Base-by-base conservation (phyloP, 2,113 vertebrate genomes). In the Bubalus kerabau region DNA sequence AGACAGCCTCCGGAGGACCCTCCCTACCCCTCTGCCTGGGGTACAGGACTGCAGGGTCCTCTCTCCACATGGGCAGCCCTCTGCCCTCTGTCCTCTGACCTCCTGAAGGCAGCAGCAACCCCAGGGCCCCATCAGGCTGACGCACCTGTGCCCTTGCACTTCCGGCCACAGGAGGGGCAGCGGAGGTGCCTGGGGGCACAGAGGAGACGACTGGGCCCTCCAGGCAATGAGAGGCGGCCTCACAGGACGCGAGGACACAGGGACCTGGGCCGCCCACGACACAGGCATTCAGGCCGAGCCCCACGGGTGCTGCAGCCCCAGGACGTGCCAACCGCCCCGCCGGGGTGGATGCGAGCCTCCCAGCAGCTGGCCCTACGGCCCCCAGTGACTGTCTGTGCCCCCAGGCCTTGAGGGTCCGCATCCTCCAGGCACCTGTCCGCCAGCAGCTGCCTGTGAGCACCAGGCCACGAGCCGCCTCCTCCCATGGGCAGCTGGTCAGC, bases 401-500 rank as follows among this genome's bases (percentile, higher is more conserved):
- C 74, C 23, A 24, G 40, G 23, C 71, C 71, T 23, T 11, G 23
- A 28, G 36, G 71, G 43, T 48, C 74, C 0, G 3, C 24, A 78
- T 26, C 43, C 24, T 46, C 74, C 40, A 4, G 43, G 24, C 74
- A 15, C 43, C 43, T 5, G 3, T 24, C 71, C 0, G 1, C 40
- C 40, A 76, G 23, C 71, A 43, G 36, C 19, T 23, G 23, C 36
- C 71, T 24, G 36, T 43, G 71, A 43, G 23, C 71, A 6, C 10
- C 5, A 43, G 36, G 74, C 74, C 24, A 2, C 3, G 40, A 46
- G 40, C 40, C 1, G 13, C 12, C 5, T 15, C 74, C 40, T 78
- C 40, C 71, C 15, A 0, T 1, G 26, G 14, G 26, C 1, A 1
- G 28, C 78, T 5, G 2, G n/a, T 2, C n/a, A 6, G 19, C n/a